phyloP scores from a whole-genome alignment of 2,113 vertebrate species.

The Xerus inauris region DNA sequence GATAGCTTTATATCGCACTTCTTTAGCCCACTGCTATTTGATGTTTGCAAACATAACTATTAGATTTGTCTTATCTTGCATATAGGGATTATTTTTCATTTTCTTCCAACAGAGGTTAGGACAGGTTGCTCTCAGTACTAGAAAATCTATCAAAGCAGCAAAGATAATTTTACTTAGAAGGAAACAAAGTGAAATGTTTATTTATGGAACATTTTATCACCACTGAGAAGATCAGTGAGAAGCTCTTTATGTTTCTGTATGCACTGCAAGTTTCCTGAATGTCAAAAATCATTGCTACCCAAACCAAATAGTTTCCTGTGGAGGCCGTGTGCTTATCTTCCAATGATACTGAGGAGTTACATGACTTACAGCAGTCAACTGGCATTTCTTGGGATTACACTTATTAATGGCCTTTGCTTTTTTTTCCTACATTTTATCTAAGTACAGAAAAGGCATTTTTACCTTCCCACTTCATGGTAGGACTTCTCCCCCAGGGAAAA shows the following conservation, averaged over 20 bases:
- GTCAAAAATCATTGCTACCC: constrained; percentile 73
- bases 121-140: constrained; percentile 80
- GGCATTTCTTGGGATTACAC: constrained; percentile 61
- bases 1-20: constrained; percentile 88
- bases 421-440: constrained; percentile 47
- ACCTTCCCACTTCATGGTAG: neutral
- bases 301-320: constrained; percentile 68
- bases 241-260: constrained; percentile 74
- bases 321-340: constrained; percentile 63
- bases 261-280: constrained; percentile 72
- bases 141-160: constrained; percentile 83
- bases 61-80: constrained; percentile 82
- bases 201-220: constrained; percentile 83
- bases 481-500: neutral
- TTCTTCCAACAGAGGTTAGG: constrained; percentile 83
- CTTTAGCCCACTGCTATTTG: constrained; percentile 83
- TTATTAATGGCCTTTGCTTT: constrained; percentile 61
- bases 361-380: constrained; percentile 57
- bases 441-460: constrained; percentile 16
- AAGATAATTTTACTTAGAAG: constrained; percentile 81
- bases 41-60: constrained; percentile 84
- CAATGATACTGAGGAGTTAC: constrained; percentile 42
- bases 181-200: constrained; percentile 82
- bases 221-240: constrained; percentile 66
- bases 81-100: constrained; percentile 78